A percentile compares a stretch with the other conserved stretches of the same genome.
Conservation (phyloP, 1,140 invertebrate species). For the Chlorops oryzae region DNA sequence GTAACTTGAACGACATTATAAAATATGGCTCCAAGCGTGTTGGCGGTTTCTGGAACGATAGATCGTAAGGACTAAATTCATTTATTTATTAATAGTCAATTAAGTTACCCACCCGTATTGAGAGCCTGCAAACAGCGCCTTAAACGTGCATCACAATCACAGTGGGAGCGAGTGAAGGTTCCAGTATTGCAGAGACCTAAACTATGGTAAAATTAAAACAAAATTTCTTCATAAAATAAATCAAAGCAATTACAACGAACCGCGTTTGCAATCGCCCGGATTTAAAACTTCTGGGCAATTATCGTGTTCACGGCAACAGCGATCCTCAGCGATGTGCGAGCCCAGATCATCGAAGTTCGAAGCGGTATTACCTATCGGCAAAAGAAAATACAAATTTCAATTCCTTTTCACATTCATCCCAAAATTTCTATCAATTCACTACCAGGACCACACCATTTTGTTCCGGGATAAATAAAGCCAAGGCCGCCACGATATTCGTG, state of each 20-base stretch:
- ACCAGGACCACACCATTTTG: constrained; percentile 70
- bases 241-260: too few relatives aligned
- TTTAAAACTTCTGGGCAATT: constrained; percentile 59
- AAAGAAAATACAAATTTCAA: neutral
- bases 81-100: neutral
- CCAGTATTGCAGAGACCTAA: constrained; percentile 65
- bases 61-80: constrained; percentile 1
- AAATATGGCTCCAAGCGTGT: constrained; percentile 62
- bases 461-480: constrained; percentile 55
- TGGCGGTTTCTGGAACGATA: constrained; percentile 52
- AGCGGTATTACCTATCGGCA: constrained; percentile 50
- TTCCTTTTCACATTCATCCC: too few relatives aligned
- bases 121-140: constrained; percentile 60
- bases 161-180: constrained; percentile 63
- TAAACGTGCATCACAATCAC: constrained; percentile 65
- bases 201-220: too few relatives aligned
- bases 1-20: constrained; percentile 64
- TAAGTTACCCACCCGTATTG: constrained; percentile 49
- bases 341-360: constrained; percentile 61
- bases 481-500: constrained; percentile 46
- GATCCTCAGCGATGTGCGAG: constrained; percentile 57
- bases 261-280: constrained; percentile 57
- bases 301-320: constrained; percentile 72
- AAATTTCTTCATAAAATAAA: too few relatives aligned
- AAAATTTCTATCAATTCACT: constrained; percentile 2